phyloP scores from a whole-genome alignment of 2,888 invertebrate species.

The Ochlodes sylvanus region DNA sequence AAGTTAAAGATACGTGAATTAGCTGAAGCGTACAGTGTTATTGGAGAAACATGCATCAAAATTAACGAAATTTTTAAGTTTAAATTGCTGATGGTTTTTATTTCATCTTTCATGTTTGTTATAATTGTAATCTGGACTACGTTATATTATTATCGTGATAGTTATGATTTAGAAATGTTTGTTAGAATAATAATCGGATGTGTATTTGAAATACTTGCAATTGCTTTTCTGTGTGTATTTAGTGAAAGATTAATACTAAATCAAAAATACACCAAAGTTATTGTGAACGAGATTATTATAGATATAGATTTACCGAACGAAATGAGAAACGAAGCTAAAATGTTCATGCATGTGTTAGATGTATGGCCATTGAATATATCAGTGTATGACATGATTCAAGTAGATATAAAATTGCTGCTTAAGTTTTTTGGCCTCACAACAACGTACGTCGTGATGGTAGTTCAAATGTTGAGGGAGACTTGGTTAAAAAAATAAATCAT shows the following conservation, averaged over 20 bases:
- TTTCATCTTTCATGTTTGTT: slow-evolving; percentile 62
- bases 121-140: slow-evolving; percentile 62
- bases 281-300: slow-evolving; percentile 68
- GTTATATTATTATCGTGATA: slow-evolving; percentile 28
- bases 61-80: slow-evolving; percentile 65
- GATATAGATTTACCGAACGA: slow-evolving; percentile 61
- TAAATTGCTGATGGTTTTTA: slow-evolving; percentile 63
- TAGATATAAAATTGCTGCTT: slow-evolving; percentile 66
- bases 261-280: slow-evolving; percentile 57
- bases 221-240: slow-evolving; percentile 56
- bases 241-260: slow-evolving; percentile 57
- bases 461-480: slow-evolving; percentile 64
- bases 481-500: slow-evolving; percentile 27
- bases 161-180: slow-evolving; percentile 6
- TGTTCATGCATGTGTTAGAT: slow-evolving; percentile 66
- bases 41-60: slow-evolving; percentile 57
- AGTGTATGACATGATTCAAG: slow-evolving; percentile 64
- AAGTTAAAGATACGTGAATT: slow-evolving; percentile 60
- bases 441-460: slow-evolving; percentile 69
- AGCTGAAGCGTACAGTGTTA: slow-evolving; percentile 55
- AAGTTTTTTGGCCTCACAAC: slow-evolving; percentile 70
- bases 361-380: slow-evolving; percentile 56
- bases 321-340: slow-evolving; percentile 66
- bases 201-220: slow-evolving; percentile 52
- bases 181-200: slow-evolving; percentile 51